phyloP scores from a whole-genome alignment of 1,140 invertebrate genomes.

The Cheumatopsyche charites region DNA sequence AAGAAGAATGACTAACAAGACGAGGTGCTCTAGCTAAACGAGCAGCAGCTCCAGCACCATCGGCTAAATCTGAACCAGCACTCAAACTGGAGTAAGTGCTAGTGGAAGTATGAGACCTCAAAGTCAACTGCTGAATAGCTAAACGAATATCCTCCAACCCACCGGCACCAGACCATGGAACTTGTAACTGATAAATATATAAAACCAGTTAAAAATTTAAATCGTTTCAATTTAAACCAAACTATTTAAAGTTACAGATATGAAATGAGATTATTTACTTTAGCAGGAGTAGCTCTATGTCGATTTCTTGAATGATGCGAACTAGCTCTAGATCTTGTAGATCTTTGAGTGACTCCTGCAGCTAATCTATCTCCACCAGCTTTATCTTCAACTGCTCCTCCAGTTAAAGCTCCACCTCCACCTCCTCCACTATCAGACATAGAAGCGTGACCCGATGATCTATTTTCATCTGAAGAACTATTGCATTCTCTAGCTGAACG shows the following conservation, averaged over 20 bases:
- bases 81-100: conserved; percentile 85
- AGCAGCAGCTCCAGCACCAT: conserved; percentile 54
- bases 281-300: conserved; percentile 70
- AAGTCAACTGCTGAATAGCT: conserved; percentile 86
- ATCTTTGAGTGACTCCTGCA: conserved; percentile 69
- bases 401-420: conserved; percentile 65
- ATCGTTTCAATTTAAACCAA: neutral
- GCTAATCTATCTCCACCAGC: conserved; percentile 72
- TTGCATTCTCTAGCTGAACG: conserved; percentile 81
- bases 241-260: neutral
- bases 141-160: conserved; percentile 87
- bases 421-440: conserved; percentile 84
- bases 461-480: conserved; percentile 86
- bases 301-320: conserved; percentile 64
- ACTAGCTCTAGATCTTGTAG: conserved; percentile 59
- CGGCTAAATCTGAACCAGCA: conserved; percentile 70
- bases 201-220: neutral
- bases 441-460: conserved; percentile 87
- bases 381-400: conserved; percentile 66
- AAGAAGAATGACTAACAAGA: conserved; percentile 80
- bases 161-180: conserved; percentile 76
- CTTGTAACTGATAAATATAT: conserved; percentile 63
- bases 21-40: conserved; percentile 54
- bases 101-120: conserved; percentile 82
- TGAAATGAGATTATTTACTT: conserved; percentile 55